phyloP scores from a whole-genome alignment of 2,888 invertebrate species.

The Anarsia innoxiella region DNA sequence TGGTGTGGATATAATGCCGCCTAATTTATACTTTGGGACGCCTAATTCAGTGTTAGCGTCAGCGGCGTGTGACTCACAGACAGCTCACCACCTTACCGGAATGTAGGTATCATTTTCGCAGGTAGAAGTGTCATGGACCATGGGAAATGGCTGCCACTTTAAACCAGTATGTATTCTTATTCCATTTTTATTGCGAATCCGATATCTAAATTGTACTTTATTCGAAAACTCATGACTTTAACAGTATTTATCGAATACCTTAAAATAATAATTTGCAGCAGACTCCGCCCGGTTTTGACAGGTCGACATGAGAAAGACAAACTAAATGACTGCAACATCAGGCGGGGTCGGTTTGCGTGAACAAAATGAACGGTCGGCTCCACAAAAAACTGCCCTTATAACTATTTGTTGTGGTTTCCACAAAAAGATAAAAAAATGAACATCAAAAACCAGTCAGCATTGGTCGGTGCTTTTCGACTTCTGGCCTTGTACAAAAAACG shows the following conservation, averaged over 20 bases:
- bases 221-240: neutral
- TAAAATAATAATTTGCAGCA: neutral
- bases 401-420: conserved; percentile 71
- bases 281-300: too few species aligned
- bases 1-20: conserved; percentile 35
- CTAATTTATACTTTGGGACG: conserved; percentile 44
- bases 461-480: conserved; percentile 69
- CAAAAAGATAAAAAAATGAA: conserved; percentile 59
- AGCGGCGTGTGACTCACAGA: conserved; percentile 34
- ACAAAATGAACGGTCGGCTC: conserved; percentile 53
- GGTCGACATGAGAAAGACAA: conserved; percentile 22
- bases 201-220: conserved; percentile 1
- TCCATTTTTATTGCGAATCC: conserved; percentile 23
- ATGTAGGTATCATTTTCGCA: conserved; percentile 41
- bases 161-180: conserved; percentile 40
- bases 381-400: conserved; percentile 66
- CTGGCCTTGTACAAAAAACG: conserved; percentile 66
- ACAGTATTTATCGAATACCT: neutral
- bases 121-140: conserved; percentile 40
- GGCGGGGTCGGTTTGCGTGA: conserved; percentile 42
- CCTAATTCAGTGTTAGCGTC: conserved; percentile 31
- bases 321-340: conserved; percentile 22
- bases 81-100: conserved; percentile 38
- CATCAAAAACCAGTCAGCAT: conserved; percentile 70
- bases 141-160: conserved; percentile 36